Evolutionary conservation across 1,140 invertebrate species (phyloP), one percentile per base, ranked within the genome.

Genomic region (Lepidurus couesii): DNA sequence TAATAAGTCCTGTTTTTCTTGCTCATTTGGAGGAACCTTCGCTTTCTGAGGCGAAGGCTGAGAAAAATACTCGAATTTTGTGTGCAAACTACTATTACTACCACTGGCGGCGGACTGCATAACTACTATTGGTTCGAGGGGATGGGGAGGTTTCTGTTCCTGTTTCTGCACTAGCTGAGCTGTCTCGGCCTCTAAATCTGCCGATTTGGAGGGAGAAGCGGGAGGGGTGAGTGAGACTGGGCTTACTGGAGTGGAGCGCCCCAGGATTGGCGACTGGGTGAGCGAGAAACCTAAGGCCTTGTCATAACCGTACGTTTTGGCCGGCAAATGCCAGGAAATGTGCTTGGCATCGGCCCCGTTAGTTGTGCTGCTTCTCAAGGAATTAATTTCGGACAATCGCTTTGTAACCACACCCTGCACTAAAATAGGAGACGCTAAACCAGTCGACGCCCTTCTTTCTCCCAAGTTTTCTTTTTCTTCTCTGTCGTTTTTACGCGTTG

Each of bases 261-360:
- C 79, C 77, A 45, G 24, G 42, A 79, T 42, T 75, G 79, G 10
- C 34, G 76, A 13, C 3, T 11, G 11, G 42, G 75, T 16, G 34
- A 6, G 43, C 24, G 47, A 73, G n/a, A 75, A 75, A 44, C 42
- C 73, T 42, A 75, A 26, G 13, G 78, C 73, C 24, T 44, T 79
- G 44, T 79, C 78, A 42, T 77, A 77, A 47, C 76, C 76, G 44
- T 77, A 77, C 24, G 44, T 77, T 13, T 65, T 77, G 76, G 42
- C 42, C 44, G 76, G 44, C n/a, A 77, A 47, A 47, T 53, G 24
- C 45, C 76, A 24, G 44, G 44, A 77, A 65, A 77, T 44, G 21
- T 34, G 75, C 11, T 42, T 44, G 76, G 21, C 42, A n/a, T 77
- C 76, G 7, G 42, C 21, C 16, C 4, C 53, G 21, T 65, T 65